These are phyloP conservation scores for Hylaeus anthracinus DNA, from an alignment of 1,140 invertebrate species.

Conservation along the genomic window DNA sequence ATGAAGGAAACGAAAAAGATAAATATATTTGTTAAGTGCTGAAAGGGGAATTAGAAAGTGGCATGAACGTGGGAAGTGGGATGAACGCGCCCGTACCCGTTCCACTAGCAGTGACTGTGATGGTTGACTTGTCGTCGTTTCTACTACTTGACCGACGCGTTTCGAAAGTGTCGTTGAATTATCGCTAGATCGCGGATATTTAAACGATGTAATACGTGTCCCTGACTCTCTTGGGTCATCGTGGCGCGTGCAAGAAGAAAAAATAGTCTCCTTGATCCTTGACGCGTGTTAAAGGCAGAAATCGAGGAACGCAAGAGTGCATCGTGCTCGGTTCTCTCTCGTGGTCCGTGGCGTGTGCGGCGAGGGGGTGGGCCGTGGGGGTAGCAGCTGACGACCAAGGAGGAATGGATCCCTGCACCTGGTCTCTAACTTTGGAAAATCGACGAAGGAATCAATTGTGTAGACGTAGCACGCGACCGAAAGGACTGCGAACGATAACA, in stretches of 20 bases:
- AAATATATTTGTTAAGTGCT: too few species aligned
- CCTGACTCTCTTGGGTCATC: too few species aligned
- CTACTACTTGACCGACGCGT: constrained; percentile 24
- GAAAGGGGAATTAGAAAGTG: background rate
- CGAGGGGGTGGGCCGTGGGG: constrained; percentile 54
- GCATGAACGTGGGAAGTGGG: background rate
- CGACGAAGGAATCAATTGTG: constrained; percentile 61
- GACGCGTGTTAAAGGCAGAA: constrained; percentile 30
- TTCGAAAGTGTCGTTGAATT: constrained; percentile 18
- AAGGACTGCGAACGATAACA: constrained; percentile 34
- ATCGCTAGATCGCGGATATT: background rate
- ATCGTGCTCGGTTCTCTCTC: background rate
- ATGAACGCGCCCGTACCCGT: constrained; percentile 2
- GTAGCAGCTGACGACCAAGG: constrained; percentile 58
- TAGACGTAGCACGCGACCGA: constrained; percentile 54
- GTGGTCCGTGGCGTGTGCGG: background rate
- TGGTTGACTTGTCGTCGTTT: background rate
- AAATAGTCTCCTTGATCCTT: too few species aligned
- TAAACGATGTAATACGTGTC: too few species aligned
- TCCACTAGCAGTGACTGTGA: constrained; percentile 2
- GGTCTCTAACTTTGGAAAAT: constrained; percentile 56
- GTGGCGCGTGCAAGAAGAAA: too few species aligned
- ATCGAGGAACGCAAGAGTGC: constrained; percentile 27
- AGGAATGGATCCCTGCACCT: constrained; percentile 57
- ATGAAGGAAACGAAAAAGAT: too few species aligned